Base-by-base conservation (phyloP, 2,113 vertebrate species). In the Entosphenus tridentatus region DNA sequence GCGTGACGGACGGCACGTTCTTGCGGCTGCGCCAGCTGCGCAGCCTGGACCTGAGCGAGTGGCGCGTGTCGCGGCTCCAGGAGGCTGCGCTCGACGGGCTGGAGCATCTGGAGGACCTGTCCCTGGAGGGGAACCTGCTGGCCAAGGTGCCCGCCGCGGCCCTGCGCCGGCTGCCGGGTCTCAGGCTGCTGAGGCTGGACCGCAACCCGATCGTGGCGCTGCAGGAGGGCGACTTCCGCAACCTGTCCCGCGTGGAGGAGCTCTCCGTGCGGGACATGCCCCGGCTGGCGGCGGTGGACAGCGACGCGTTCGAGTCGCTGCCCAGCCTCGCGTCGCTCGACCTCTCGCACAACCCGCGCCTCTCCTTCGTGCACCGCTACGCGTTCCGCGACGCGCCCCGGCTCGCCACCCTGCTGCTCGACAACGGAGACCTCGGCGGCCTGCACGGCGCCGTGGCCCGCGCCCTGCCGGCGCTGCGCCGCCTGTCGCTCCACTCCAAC, bases 401-500 rank as follows among this genome's bases (percentile, higher is more conserved):
- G 18, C 83, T 98, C 78, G 93, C 96, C 76, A 98, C 86, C 67
- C 84, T 98, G 39, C 96, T 98, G 93, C 85, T 96, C 59, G 96
- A 96, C 81, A 89, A 89, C 78, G 96, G 96, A 2, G 85, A 86
- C 70, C 81, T 98, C 75, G 93, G 87, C 74, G 86, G 89, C 75
- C 82, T 98, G 76, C 87, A 95, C 77, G 82, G 79, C 71, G 82
- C 86, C 78, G 85, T 84, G 0, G 80, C 96, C 39, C 80, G 82
- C 67, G 86, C 92, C 67, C 78, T 96, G 74, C 89, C 92, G 71
- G 85, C 78, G 74, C 84, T 98, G 68, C 89, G 87, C 76, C 89
- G 96, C 79, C 86, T 98, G 76, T 87, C 87, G 73, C 81, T 98
- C 76, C 92, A 96, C 71, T 83, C 86, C 75, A 98, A 98, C 77